These are phyloP conservation scores for Morpho helenor DNA, from an alignment of 2,888 invertebrate genomes.

Conservation along the genomic window DNA sequence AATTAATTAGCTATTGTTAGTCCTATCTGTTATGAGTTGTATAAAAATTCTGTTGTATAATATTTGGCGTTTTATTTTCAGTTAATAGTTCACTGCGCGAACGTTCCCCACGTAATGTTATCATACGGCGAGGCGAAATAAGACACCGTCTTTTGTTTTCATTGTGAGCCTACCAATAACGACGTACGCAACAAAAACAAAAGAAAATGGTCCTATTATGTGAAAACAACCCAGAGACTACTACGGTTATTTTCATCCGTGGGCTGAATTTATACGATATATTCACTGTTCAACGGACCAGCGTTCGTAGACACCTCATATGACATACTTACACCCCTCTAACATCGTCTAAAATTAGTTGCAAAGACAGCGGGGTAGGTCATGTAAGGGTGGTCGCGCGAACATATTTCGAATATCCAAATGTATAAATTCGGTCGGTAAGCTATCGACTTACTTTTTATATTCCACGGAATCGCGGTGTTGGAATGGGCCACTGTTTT, in stretches of 20 bases:
- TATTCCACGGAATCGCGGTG: conserved; percentile 69
- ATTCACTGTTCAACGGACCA: conserved; percentile 62
- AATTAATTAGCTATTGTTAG: too few species aligned
- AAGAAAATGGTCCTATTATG: conserved; percentile 79
- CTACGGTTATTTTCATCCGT: conserved; percentile 74
- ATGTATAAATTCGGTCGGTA: conserved; percentile 76
- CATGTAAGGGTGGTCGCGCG: conserved; percentile 40
- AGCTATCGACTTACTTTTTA: conserved; percentile 80
- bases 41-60: too few species aligned
- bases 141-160: conserved; percentile 74
- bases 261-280: conserved; percentile 77
- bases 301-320: conserved; percentile 39
- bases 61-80: too few species aligned
- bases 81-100: background rate
- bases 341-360: background rate
- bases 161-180: conserved; percentile 72
- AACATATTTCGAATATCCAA: conserved; percentile 77
- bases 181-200: conserved; percentile 74
- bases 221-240: conserved; percentile 76
- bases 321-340: conserved; percentile 25
- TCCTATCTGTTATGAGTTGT: too few species aligned
- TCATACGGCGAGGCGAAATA: conserved; percentile 52
- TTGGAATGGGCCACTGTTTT: conserved; percentile 71
- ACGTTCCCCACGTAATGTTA: conserved; percentile 20
- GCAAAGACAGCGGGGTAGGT: conserved; percentile 30